Base-by-base conservation (phyloP, 2,113 vertebrate genomes). In the Ovis canadensis region DNA sequence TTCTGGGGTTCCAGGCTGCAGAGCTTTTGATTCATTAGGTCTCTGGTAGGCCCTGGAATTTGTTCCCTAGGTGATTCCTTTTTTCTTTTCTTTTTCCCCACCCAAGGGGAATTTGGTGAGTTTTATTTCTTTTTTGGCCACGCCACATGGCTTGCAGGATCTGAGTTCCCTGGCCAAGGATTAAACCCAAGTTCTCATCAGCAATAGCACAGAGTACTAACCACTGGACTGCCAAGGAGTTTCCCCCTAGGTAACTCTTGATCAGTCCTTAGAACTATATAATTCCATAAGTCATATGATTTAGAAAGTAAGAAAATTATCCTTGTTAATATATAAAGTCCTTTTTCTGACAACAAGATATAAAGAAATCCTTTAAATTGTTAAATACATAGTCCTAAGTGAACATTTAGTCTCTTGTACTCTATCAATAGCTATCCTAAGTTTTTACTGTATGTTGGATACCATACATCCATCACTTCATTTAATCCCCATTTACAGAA, bases 281-380 rank as follows among this genome's bases (percentile, higher is more conserved):
- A 80, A 88, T 90, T 54, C 82, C 19, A 16, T 64, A 94, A 90
- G 78, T 84, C 13, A 81, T 91, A 25, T 91, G 52, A 77, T 33
- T 96, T 87, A 83, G n/a, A 94, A 92, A 81, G 88, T 96, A 92
- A 95, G 43, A 90, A 93, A 85, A 91, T 31, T 92, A 81, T 59
- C 64, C 17, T 78, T 59, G 29, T 12, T 91, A 96, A 91, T 91
- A 93, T 31, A 50, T 57, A 80, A 93, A 91, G 40, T 40, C 48
- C 8, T 96, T 88, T 85, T 81, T 85, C 36, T 77, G 48, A 48
- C 50, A 95, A 64, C 17, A 92, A 48, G 29, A 89, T 81, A 54
- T 62, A 95, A 82, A 43, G 21, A 93, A 86, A 88, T 43, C 71
- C 71, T 85, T 87, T 62, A 67, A 83, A 94, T 57, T 54, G 88